Conservation (phyloP, 2,113 vertebrate species). For the Sula dactylatra region DNA sequence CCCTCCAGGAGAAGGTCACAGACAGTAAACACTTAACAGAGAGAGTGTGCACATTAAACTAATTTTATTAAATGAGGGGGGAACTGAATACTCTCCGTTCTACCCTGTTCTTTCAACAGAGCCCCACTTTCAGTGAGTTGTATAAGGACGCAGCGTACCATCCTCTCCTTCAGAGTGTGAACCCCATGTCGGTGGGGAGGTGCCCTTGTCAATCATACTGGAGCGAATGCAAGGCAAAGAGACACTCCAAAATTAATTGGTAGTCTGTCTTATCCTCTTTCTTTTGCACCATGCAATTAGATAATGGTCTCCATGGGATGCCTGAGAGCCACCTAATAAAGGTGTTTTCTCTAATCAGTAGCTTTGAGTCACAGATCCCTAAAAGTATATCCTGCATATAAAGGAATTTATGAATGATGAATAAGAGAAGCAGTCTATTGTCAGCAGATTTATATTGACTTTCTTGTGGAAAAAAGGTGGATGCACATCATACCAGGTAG, state of each 20-base stretch:
- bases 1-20: slow-evolving; percentile 36
- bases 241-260: not conserved
- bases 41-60: not conserved
- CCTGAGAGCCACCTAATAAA: not conserved
- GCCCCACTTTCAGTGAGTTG: not conserved
- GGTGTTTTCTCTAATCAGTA: not conserved
- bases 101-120: not conserved
- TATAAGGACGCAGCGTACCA: not conserved
- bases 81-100: not conserved
- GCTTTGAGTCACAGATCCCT: not conserved
- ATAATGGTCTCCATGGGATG: not conserved
- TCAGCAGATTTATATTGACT: not conserved
- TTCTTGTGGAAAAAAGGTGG: not conserved
- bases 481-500: not conserved
- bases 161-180: not conserved
- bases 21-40: slow-evolving; percentile 53
- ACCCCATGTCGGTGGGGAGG: not conserved
- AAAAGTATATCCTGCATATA: not conserved
- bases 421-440: not conserved
- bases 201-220: not conserved
- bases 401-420: not conserved
- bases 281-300: not conserved
- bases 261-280: not conserved
- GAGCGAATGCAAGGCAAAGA: not conserved
- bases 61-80: not conserved